Conservation (phyloP, 2,888 invertebrate genomes). For the Dinocampus coccinellae region DNA sequence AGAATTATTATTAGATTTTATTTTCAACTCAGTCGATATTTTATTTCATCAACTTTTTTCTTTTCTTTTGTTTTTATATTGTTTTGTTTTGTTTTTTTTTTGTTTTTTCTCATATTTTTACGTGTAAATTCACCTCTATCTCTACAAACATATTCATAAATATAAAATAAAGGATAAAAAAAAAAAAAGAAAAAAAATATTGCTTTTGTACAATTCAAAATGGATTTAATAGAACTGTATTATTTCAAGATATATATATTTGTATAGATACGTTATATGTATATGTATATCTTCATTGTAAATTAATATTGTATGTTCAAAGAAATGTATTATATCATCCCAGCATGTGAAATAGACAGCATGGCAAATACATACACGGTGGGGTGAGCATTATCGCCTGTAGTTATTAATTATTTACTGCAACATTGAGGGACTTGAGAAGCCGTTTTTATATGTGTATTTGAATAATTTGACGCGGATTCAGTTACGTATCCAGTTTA, state of each 20-base stretch:
- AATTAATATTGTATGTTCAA: neutral
- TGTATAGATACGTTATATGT: neutral
- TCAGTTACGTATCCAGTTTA: constrained; percentile 46
- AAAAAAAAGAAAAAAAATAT: neutral
- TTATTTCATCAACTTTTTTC: no score
- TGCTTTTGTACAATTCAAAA: no score
- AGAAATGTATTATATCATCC: constrained; percentile 3
- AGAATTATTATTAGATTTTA: neutral
- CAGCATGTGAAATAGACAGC: constrained; percentile 30
- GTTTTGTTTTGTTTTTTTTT: no score
- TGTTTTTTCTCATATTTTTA: no score
- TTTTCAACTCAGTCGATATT: neutral
- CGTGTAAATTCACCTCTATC: no score
- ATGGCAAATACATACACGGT: neutral
- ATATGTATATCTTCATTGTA: neutral
- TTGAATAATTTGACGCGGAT: constrained; percentile 51
- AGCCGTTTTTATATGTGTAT: constrained; percentile 33
- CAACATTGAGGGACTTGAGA: constrained; percentile 37
- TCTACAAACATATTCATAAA: no score
- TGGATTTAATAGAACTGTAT: neutral
- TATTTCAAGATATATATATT: neutral
- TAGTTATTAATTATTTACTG: constrained; percentile 52
- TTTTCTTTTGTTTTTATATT: neutral
- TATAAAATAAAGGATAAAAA: no score
- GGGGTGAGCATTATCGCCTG: constrained; percentile 7